phyloP scores from a whole-genome alignment of 2,888 invertebrate species.

The Patella pellucida region DNA sequence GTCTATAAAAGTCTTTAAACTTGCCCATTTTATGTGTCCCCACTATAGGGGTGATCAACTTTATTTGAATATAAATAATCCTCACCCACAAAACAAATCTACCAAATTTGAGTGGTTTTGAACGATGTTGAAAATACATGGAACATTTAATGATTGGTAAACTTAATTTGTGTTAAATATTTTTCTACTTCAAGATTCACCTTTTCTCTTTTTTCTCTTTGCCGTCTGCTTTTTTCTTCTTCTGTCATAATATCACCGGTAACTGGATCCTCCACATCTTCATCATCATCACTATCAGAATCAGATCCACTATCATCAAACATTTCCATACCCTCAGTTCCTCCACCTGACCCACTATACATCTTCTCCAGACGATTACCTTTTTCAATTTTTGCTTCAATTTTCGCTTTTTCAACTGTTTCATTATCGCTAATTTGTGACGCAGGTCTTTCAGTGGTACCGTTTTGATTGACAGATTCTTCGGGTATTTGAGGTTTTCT shows the following conservation, averaged over 20 bases:
- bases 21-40: too few relatives aligned
- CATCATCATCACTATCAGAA: slow-evolving; percentile 73
- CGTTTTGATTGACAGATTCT: not conserved
- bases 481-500: not conserved
- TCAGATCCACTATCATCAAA: slow-evolving; percentile 17
- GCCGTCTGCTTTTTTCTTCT: slow-evolving; percentile 59
- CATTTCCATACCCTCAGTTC: slow-evolving; percentile 21
- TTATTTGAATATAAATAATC: too few relatives aligned
- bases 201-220: slow-evolving; percentile 62
- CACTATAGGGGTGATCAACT: too few relatives aligned
- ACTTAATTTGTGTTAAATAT: too few relatives aligned
- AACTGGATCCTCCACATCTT: slow-evolving; percentile 70
- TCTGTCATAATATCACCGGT: slow-evolving; percentile 41
- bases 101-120: too few relatives aligned
- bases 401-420: not conserved
- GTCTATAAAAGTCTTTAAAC: too few relatives aligned
- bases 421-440: slow-evolving; percentile 6
- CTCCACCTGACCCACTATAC: slow-evolving; percentile 32
- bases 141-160: too few relatives aligned
- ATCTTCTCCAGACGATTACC: slow-evolving; percentile 25
- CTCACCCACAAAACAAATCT: too few relatives aligned
- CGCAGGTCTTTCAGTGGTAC: not conserved
- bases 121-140: too few relatives aligned
- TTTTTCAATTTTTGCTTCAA: not conserved
- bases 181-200: slow-evolving; percentile 32